Evolutionary conservation across 2,888 invertebrate species (phyloP).

Genomic region (Tetragonula carbonaria): DNA sequence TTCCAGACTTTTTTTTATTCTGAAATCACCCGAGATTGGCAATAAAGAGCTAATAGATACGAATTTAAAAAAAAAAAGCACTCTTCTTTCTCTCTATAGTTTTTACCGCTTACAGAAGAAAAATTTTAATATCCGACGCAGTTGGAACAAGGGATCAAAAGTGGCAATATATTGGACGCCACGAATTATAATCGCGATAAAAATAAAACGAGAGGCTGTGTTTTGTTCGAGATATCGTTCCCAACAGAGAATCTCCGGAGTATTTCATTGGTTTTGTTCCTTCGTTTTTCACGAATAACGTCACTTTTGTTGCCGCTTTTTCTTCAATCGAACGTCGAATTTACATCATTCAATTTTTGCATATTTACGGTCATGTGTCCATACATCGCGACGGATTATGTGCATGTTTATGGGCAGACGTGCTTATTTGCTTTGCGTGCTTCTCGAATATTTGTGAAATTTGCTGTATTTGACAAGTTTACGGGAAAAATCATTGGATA

Average conservation of each 20-base stretch:
- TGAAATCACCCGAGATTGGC: background rate
- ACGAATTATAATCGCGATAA: background rate
- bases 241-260: background rate
- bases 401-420: background rate
- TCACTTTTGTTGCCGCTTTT: background rate
- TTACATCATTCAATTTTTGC: background rate
- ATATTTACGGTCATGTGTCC: background rate
- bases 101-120: background rate
- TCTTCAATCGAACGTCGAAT: background rate
- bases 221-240: background rate
- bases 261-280: background rate
- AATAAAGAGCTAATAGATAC: background rate
- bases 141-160: background rate
- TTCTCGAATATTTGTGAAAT: background rate
- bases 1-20: background rate
- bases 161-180: background rate
- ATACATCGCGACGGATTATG: background rate
- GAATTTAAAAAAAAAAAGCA: background rate
- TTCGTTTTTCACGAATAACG: background rate
- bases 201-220: background rate
- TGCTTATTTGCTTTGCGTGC: background rate
- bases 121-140: conserved; percentile 9
- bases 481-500: too few species aligned
- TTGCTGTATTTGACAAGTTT: background rate
- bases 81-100: too few species aligned